These are phyloP conservation scores for Artibeus jamaicensis DNA, from an alignment of 2,797 vertebrate genomes.

Conservation along the genomic window DNA sequence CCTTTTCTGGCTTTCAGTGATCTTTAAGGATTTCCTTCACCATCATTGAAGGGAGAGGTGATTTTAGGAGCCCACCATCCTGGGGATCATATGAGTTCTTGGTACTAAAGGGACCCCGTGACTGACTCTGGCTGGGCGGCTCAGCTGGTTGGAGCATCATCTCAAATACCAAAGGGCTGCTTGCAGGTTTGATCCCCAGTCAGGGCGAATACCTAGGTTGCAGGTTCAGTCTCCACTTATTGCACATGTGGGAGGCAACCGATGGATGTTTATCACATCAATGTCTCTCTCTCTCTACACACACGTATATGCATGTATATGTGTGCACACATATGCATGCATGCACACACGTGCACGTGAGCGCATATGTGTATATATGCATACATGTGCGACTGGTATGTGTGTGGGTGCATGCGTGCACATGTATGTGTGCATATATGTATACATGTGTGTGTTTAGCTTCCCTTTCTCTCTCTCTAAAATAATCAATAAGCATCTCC, in stretches of 20 bases:
- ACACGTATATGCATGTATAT: no score
- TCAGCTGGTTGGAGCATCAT: not conserved
- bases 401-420: no score
- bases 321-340: no score
- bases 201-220: no score
- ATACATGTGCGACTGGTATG: no score
- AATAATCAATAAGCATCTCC: not conserved
- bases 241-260: not conserved
- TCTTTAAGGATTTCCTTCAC: not conserved
- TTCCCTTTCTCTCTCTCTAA: not conserved
- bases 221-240: not conserved
- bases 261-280: not conserved
- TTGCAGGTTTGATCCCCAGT: no score
- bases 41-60: not conserved
- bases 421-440: no score
- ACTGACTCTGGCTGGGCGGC: not conserved
- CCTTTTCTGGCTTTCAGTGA: not conserved
- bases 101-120: not conserved
- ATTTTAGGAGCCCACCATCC: not conserved
- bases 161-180: not conserved
- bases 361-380: no score
- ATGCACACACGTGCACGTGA: no score
- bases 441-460: no score
- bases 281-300: not conserved
- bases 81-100: not conserved